A percentile compares a stretch with the other conserved stretches of the same genome.
These are phyloP conservation scores for Nephrotoma appendiculata DNA, from an alignment of 2,888 invertebrate genomes.

Conservation along the genomic window DNA sequence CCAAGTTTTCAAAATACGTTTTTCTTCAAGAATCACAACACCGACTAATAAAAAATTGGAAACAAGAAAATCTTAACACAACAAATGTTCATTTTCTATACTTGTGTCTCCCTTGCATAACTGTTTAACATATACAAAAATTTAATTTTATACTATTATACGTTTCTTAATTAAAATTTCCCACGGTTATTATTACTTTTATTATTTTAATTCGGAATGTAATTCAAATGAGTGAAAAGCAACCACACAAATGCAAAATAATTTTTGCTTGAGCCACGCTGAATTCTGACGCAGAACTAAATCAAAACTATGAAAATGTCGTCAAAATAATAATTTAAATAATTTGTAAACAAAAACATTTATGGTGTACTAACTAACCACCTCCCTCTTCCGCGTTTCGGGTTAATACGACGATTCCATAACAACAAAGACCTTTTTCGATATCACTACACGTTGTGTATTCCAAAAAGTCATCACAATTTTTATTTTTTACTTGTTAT, in stretches of 20 bases:
- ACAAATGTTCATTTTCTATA: neutral
- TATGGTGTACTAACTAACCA: neutral
- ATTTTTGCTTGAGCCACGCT: neutral
- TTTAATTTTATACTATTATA: neutral
- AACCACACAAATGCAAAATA: neutral
- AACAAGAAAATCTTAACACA: neutral
- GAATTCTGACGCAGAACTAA: neutral
- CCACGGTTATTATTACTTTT: neutral
- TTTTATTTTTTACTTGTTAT: neutral
- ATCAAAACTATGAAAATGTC: neutral
- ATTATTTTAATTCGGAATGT: neutral
- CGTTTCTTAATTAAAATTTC: neutral
- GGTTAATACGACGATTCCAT: neutral
- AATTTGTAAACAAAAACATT: neutral
- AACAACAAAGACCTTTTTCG: neutral
- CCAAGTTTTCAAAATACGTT: neutral
- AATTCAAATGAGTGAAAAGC: neutral
- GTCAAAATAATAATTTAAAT: neutral
- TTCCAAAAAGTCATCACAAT: neutral
- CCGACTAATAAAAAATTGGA: neutral
- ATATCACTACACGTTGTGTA: neutral
- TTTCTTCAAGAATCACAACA: neutral
- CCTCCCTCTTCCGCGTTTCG: neutral
- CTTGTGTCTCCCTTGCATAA: neutral
- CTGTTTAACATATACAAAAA: neutral